Base-by-base conservation (phyloP, 2,797 vertebrate species). In the Liparis tanakae region DNA sequence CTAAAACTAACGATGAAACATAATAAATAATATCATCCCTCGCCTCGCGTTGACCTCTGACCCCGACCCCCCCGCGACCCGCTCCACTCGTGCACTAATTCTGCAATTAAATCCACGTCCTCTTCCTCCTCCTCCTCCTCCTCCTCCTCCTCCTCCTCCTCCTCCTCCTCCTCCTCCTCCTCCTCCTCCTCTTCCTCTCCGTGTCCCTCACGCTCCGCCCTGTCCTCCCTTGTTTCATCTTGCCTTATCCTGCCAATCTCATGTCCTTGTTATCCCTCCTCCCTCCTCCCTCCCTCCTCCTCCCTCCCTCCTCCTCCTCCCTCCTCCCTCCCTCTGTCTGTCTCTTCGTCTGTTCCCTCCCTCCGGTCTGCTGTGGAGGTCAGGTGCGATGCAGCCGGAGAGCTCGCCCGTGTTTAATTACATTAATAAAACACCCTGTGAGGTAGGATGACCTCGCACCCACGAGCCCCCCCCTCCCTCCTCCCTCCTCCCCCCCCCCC, bases 391-490 rank as follows among this genome's bases (percentile, higher is more conserved):
- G 84, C 85, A 66, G 84, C 82, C 73, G 83, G 83, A 86, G 82
- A 92, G 88, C 86, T 90, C 50, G 82, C 77, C 89, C 73, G 67
- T 91, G 90, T 92, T 92, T 94, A 93, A 93, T 93, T 92, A 93
- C 91, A 91, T 93, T 92, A 93, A 93, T 93, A 93, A 94, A 92
- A 91, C 89, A 91, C 85, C 85, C 86, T 89, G 85, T 88, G 89
- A 91, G 90, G 83, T 87, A 88, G 86, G 81, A 80, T 93, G 92
- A 90, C 92, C 91, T 91, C 84, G 72, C 72, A 89, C 79, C 87
- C 63, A 61, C 87, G 81, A 72, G 74, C 65, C 83, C 63, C 74
- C 69, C 75, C 80, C 76, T 56, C 74, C 4, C 43, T 10, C 72
- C 67, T 66, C 55, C 72, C 71, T 83, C 69, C 67, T 79, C 53